Evolutionary conservation across 2,797 vertebrate genomes (phyloP).

Genomic region (Pangasius macronema): DNA sequence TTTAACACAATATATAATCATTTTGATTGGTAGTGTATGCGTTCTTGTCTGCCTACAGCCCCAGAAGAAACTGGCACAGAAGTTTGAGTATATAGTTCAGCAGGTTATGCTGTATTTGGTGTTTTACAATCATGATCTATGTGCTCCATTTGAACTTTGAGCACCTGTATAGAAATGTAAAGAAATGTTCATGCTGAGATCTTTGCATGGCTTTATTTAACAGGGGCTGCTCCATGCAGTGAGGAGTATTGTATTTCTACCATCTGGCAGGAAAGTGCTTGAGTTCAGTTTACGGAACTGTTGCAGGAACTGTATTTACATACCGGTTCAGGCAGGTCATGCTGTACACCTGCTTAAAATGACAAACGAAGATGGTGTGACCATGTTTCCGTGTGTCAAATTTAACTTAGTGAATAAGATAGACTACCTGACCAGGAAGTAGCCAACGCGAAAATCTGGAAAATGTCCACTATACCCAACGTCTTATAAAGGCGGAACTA

Average conservation of each 20-base stretch:
- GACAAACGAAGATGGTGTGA: not conserved
- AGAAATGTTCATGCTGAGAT: not conserved
- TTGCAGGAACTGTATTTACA: not conserved
- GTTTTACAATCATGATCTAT: not conserved
- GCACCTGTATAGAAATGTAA: not conserved
- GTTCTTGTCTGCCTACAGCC: not conserved
- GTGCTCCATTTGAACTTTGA: not conserved
- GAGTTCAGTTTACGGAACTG: not conserved
- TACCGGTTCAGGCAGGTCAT: not conserved
- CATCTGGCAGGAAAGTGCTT: not conserved
- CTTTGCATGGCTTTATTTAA: not conserved
- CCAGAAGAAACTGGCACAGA: not conserved
- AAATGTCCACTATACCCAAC: not conserved
- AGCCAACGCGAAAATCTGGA: not conserved
- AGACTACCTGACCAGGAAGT: not conserved
- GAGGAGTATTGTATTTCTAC: not conserved
- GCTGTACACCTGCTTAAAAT: not conserved
- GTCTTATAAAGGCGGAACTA: not conserved
- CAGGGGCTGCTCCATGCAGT: not conserved
- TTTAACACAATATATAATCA: not conserved
- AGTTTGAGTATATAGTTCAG: not conserved
- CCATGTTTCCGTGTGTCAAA: not conserved
- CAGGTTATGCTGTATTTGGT: not conserved
- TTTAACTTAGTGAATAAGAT: not conserved
- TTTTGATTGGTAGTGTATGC: not conserved